Base-by-base conservation (phyloP, 1,140 invertebrate species). In the Drosophila kurseongensis region DNA sequence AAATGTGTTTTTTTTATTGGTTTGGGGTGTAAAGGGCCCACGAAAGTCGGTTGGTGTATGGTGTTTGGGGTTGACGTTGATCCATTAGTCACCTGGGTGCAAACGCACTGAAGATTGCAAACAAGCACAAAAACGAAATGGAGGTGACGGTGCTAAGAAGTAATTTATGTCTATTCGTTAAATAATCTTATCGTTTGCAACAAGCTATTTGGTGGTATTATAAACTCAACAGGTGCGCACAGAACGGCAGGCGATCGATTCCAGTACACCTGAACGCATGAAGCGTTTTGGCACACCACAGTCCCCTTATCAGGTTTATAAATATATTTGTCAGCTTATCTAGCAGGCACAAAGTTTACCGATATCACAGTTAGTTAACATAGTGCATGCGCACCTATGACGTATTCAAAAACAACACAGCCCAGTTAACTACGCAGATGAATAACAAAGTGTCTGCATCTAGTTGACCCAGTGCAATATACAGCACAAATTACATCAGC, bases 391-490 rank as follows among this genome's bases (percentile, higher is more conserved):
- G 79, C 18, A 88, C 84, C 47, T 48, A 80, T 71, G 60, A 80
- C 57, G 52, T 56, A 59, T 63, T 55, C 42, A 41, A 44, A 38
- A 44, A 47, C 48, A 38, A 56, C 47, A 23, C 48, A 14, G 8
- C 23, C 40, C 63, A 27, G 42, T 69, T 71, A 71, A 8, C 62
- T 48, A 59, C 69, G 51, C 50, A 50, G 44, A 74, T 58, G 40
- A 38, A 12, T 23, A 18, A 13, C 36, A 14, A 51, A 23, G 18
- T 35, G 51, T 47, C 48, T 75, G 62, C 73, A 84, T 88, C 73
- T 78, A 73, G 55, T 84, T 89, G 84, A 88, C 84, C 84, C 63
- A 88, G 45, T 88, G 84, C 68, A 88, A 88, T 84, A 84, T 52
- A 50, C 27, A 45, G 50, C 23, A 51, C 51, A 59, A 73, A 90